A percentile compares a stretch with the other conserved stretches of the same genome.
phyloP scores from a whole-genome alignment of 2,888 invertebrate genomes.

The Boloria selene region DNA sequence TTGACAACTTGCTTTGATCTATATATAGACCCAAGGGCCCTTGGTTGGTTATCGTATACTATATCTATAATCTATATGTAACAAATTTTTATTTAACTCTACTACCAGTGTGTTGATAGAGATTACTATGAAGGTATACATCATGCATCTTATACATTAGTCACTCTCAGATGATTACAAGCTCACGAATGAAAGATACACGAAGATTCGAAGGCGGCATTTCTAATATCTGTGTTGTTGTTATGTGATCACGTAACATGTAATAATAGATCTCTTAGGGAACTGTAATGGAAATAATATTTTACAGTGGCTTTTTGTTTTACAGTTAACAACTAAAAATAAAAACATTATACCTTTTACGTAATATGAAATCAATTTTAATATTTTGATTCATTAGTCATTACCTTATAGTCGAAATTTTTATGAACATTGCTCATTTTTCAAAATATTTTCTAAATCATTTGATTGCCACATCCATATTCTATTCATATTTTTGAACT shows the following conservation, averaged over 20 bases:
- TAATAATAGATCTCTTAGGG: too few relatives aligned
- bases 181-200: slow-evolving; percentile 13
- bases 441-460: not conserved
- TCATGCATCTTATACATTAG: slow-evolving; percentile 39
- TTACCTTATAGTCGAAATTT: too few relatives aligned
- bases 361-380: too few relatives aligned
- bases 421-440: too few relatives aligned
- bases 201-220: slow-evolving; percentile 34
- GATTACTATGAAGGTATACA: slow-evolving; percentile 29
- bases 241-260: not conserved
- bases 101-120: slow-evolving; percentile 17
- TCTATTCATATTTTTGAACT: slow-evolving; percentile 4
- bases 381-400: too few relatives aligned
- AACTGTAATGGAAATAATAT: not conserved
- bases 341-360: too few relatives aligned
- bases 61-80: not conserved
- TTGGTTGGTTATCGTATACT: not conserved
- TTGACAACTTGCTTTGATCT: too few relatives aligned
- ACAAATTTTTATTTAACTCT: slow-evolving; percentile 9
- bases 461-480: slow-evolving; percentile 51
- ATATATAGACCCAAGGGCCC: too few relatives aligned
- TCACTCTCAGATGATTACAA: slow-evolving; percentile 39
- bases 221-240: not conserved
- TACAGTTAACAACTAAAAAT: too few relatives aligned
- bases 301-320: too few relatives aligned